A percentile compares a stretch with the other conserved stretches of the same genome.
Conservation (phyloP, 2,888 invertebrate genomes). For the Pseudolycoriella hygida region DNA sequence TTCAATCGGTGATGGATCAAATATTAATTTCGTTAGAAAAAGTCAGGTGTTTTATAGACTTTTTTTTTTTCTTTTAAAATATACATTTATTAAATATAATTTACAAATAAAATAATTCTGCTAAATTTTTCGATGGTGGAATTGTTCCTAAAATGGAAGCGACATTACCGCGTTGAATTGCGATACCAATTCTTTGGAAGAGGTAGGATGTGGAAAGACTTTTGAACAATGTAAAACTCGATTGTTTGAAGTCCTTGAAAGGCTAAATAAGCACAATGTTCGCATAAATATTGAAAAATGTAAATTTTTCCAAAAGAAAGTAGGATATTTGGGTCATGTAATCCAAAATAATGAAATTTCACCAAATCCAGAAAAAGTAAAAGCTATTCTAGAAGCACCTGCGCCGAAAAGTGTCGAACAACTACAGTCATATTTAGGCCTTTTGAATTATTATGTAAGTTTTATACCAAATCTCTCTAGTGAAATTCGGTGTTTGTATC, state of each 20-base stretch:
- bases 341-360: not conserved
- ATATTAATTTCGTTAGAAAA: conserved; percentile 7
- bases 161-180: no score
- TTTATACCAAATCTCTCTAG: not conserved
- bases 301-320: no score
- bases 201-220: conserved; percentile 7
- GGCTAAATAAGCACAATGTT: not conserved
- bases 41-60: conserved; percentile 9
- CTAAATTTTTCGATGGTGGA: no score
- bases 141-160: no score
- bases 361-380: not conserved
- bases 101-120: no score
- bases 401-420: not conserved
- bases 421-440: not conserved
- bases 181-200: no score
- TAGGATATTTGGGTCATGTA: no score
- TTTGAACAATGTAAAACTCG: not conserved
- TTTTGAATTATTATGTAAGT: conserved; percentile 1
- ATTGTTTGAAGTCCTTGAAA: not conserved
- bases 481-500: not conserved
- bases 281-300: not conserved
- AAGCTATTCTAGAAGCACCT: not conserved
- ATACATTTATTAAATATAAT: no score
- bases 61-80: conserved; percentile 10
- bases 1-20: conserved; percentile 10